Base-by-base conservation (phyloP, 1,140 invertebrate genomes). In the Helicorthomorpha holstii region DNA sequence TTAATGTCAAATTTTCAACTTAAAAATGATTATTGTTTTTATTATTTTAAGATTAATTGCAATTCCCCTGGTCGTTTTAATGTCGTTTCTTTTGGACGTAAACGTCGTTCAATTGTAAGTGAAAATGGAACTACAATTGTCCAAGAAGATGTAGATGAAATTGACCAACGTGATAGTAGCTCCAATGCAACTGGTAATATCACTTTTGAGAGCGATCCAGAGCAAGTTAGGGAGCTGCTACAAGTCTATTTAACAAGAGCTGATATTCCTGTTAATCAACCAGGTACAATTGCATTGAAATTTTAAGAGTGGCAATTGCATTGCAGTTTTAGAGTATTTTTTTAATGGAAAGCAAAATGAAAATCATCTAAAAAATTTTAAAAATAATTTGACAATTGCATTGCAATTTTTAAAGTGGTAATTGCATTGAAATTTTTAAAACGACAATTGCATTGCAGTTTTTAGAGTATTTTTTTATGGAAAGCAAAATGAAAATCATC, bases 211-310 rank as follows among this genome's bases (percentile, higher is more conserved):
- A 51, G 48, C 48, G 44, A 53, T 48, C 55, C 51, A 7, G 59
- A 63, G 50, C 61, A 63, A 50, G 62, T 63, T 14, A 58, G 63
- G 21, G 61, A 62, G 51, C 29, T 63, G 24, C 38, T 63, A 3
- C 52, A 56, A 50, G 62, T 63, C 1, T 63, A 63, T 38, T 34
- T 62, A 10, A 62, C 62, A 14, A 48, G 58, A 14, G 59, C 55
- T 2, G 62, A 63, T 44, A 58, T 63, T 21, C 59, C 61, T 10
- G 44, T 25, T 46, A 46, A 19, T 22, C 44, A 46, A 46, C 44
- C 19, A 22, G 19, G 44, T 46, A 41, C 12, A n/a, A n/a, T n/a
- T n/a, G n/a, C n/a, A n/a, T n/a, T n/a, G n/a, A n/a, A n/a, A n/a
- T n/a, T n/a, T n/a, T n/a, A n/a, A n/a, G n/a, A n/a, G n/a, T n/a